phyloP scores from a whole-genome alignment of 2,113 vertebrate species.

The Nothocercus julius region DNA sequence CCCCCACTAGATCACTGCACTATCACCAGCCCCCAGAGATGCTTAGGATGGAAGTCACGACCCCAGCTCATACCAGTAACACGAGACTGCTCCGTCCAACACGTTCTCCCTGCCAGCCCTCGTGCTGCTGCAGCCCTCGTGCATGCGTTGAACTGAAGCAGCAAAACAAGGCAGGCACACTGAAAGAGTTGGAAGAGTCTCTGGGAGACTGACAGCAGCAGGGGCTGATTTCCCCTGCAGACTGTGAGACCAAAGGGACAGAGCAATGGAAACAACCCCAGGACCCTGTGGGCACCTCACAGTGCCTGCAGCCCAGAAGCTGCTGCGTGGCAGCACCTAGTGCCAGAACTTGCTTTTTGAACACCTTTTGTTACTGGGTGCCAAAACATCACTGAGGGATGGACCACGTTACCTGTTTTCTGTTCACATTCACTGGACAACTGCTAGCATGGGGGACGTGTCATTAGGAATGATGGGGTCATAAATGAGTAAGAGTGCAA shows the following conservation, averaged over 20 bases:
- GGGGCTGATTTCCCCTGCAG: not conserved
- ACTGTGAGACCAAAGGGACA: not conserved
- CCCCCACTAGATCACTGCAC: not conserved
- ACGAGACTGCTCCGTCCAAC: rapidly evolving
- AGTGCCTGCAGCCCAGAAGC: not conserved
- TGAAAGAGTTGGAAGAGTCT: not conserved
- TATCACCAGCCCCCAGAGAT: not conserved
- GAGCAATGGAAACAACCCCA: rapidly evolving
- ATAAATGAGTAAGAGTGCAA: not conserved
- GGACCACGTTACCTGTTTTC: too few species aligned
- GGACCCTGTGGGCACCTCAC: rapidly evolving
- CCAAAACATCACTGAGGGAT: not conserved
- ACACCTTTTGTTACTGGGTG: rapidly evolving
- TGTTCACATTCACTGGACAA: rapidly evolving
- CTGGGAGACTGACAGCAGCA: not conserved
- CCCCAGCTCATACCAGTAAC: not conserved
- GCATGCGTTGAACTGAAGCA: not conserved
- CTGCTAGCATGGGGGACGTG: not conserved
- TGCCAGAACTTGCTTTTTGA: not conserved
- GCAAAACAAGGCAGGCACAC: rapidly evolving
- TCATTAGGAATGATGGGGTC: rapidly evolving
- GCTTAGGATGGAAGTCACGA: not conserved
- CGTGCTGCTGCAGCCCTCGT: not conserved
- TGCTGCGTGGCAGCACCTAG: not conserved
- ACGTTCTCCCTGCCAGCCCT: not conserved